Percentiles rank a stretch among this genome's conserved stretches.
Conservation (phyloP, 2,113 vertebrate genomes). For the Corythoichthys haematopterus region DNA sequence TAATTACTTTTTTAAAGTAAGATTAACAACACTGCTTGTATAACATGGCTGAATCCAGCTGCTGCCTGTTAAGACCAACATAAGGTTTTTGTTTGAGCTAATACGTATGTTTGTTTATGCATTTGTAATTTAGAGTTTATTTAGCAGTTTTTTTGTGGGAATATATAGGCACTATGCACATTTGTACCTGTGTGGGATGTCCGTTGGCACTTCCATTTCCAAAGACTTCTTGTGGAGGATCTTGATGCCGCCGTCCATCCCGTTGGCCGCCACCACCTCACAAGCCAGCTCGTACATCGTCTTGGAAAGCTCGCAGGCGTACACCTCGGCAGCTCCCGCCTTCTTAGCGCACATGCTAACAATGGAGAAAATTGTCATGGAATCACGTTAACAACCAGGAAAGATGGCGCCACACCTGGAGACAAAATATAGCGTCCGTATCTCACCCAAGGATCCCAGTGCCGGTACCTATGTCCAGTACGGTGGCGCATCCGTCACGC, state of each 20-base stretch:
- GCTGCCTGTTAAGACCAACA: no score
- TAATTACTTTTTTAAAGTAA: no score
- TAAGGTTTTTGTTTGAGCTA: no score
- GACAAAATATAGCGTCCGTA: not conserved
- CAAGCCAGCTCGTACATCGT: slow-evolving; percentile 93
- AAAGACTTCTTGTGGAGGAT: slow-evolving; percentile 91
- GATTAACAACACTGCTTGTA: no score
- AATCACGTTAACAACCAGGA: not conserved
- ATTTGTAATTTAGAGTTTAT: no score
- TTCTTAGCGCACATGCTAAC: slow-evolving; percentile 92
- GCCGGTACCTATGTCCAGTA: slow-evolving; percentile 94
- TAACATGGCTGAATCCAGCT: no score
- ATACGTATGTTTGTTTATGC: no score
- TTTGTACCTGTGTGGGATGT: slow-evolving; percentile 85
- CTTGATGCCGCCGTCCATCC: slow-evolving; percentile 81
- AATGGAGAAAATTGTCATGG: slow-evolving; percentile 14
- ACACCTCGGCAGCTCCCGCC: slow-evolving; percentile 83
- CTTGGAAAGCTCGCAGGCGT: slow-evolving; percentile 93
- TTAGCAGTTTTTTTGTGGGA: no score
- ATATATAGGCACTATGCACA: no score
- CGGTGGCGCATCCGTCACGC: slow-evolving; percentile 76
- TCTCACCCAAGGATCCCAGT: slow-evolving; percentile 92
- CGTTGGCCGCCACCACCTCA: slow-evolving; percentile 86
- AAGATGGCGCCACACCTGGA: not conserved
- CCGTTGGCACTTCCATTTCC: slow-evolving; percentile 86